phyloP scores from a whole-genome alignment of 2,797 vertebrate species.

The Balearica regulorum region DNA sequence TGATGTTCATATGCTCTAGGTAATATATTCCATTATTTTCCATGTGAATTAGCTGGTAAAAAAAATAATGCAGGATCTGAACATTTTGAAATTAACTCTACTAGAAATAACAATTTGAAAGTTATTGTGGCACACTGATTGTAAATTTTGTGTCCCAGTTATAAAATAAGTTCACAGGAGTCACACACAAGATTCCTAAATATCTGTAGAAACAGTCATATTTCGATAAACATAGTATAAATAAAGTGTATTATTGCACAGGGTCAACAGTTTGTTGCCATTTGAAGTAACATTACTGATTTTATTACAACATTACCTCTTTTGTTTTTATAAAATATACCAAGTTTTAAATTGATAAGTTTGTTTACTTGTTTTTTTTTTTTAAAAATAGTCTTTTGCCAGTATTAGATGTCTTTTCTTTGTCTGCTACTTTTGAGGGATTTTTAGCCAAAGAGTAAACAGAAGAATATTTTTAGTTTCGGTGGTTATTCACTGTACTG shows the following conservation, averaged over 20 bases:
- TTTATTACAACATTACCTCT: constrained; percentile 86
- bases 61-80: constrained; percentile 53
- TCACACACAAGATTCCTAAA: constrained; percentile 49
- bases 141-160: constrained; percentile 70
- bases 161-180: constrained; percentile 56
- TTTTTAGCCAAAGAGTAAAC: constrained; percentile 92
- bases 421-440: constrained; percentile 73
- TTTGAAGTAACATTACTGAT: constrained; percentile 73
- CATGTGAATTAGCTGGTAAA: constrained; percentile 57
- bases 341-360: constrained; percentile 72
- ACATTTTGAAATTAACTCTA: constrained; percentile 53
- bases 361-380: constrained; percentile 65
- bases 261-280: constrained; percentile 75
- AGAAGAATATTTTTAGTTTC: constrained; percentile 73
- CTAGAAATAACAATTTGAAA: constrained; percentile 50
- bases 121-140: constrained; percentile 70
- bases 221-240: constrained; percentile 68
- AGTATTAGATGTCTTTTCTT: constrained; percentile 71
- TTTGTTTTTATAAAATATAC: constrained; percentile 77
- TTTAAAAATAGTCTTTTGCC: constrained; percentile 46
- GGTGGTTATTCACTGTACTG: constrained; percentile 67
- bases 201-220: constrained; percentile 62
- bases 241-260: constrained; percentile 79
- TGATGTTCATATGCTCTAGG: constrained; percentile 62
- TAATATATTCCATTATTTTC: constrained; percentile 55